Conservation (phyloP, 2,888 invertebrate species). For the Seira sanloemensis region DNA sequence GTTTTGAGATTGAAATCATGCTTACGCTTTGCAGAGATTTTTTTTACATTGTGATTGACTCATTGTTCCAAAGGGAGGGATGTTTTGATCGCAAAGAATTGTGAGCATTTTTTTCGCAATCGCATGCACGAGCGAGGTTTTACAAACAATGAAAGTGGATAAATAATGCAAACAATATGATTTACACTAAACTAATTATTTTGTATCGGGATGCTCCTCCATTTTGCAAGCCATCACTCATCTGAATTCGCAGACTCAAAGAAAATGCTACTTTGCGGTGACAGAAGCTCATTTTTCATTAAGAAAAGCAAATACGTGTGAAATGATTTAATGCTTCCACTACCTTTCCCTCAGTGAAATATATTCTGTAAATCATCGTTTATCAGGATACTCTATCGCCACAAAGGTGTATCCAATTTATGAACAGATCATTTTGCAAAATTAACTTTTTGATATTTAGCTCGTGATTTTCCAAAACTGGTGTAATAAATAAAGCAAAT, state of each 20-base stretch:
- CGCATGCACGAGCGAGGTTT: slow-evolving; percentile 9
- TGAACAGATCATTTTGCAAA: not conserved
- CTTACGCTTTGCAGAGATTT: slow-evolving; percentile 7
- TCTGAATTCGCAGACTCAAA: not conserved
- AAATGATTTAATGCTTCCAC: slow-evolving; percentile 1
- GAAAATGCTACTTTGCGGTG: no score
- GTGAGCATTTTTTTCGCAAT: not conserved
- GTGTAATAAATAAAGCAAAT: not conserved
- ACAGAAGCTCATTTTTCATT: no score
- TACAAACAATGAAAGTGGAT: slow-evolving; percentile 4
- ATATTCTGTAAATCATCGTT: slow-evolving; percentile 3
- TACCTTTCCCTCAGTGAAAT: not conserved
- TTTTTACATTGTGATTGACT: slow-evolving; percentile 54
- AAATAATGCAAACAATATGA: not conserved
- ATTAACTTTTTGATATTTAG: not conserved
- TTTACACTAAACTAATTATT: slow-evolving; percentile 1
- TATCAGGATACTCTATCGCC: not conserved
- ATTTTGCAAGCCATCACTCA: slow-evolving; percentile 12
- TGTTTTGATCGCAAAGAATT: slow-evolving; percentile 13
- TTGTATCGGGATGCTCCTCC: not conserved
- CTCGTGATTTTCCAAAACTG: not conserved
- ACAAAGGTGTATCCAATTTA: not conserved
- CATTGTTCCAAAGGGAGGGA: slow-evolving; percentile 34
- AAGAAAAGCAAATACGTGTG: not conserved
- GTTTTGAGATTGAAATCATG: slow-evolving; percentile 52